Evolutionary conservation across 37 sponge, comb jelly and placozoan species (phyloP), one percentile per base, ranked within the genome.

Genomic region (Diacarnus erythraeanus): DNA sequence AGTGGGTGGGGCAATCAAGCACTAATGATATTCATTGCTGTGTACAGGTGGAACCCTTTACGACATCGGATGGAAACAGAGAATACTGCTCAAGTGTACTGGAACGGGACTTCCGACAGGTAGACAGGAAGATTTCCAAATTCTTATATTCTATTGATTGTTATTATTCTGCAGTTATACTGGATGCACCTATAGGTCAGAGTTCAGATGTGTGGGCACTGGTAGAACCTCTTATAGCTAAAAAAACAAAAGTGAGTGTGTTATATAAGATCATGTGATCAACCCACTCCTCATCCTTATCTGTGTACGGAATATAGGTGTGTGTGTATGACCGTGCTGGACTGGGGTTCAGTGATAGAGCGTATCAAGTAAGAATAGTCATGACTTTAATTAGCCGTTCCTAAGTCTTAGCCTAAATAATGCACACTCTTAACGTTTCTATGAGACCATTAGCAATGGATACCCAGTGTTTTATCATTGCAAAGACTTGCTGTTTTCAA

Each of bases 311-410:
- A 75, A 18, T 42, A 47, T 35, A 83, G 83, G 90, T 90, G 42
- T 90, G 90, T 72, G 63, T 75, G 15, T 90, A 84, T 71, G 89
- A 89, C 41, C 66, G 88, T 51, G 83, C 88, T 77, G 88, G 88
- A 0, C 64, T 88, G 6, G 88, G 88, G n/a, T 88, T 82, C 66
- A 88, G 88, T 63, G 83, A 88, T 64, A 82, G 88, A 77, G 83
- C 78, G 3, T 82, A 88, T 39, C 26, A 38, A 71, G 88, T 87
- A 63, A 41, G 80, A n/a, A n/a, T n/a, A n/a, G n/a, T n/a, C n/a
- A n/a, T n/a, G n/a, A n/a, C n/a, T n/a, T n/a, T n/a, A n/a, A n/a
- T n/a, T n/a, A n/a, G n/a, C n/a, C n/a, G n/a, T n/a, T n/a, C n/a
- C n/a, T n/a, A n/a, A n/a, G n/a, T n/a, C n/a, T n/a, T n/a, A n/a